Evolutionary conservation across 2,888 invertebrate species (phyloP).

Genomic region (Chironomus tentans): DNA sequence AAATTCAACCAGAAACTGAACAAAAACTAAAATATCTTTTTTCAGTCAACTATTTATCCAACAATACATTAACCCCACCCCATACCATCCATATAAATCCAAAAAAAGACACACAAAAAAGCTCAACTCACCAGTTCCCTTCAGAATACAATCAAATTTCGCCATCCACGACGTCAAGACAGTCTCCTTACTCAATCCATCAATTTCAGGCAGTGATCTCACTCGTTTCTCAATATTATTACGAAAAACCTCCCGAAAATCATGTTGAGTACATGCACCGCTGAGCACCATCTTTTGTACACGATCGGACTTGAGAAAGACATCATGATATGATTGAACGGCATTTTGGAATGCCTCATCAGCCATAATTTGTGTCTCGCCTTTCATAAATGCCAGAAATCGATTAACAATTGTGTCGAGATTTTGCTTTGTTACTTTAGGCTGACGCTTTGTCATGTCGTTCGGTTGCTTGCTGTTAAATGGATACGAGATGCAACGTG

Average conservation of each 20-base stretch:
- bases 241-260: constrained; percentile 96
- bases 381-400: constrained; percentile 94
- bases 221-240: constrained; percentile 98
- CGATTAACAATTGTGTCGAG: constrained; percentile 86
- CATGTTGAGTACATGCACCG: constrained; percentile 96
- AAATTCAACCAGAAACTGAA: no score
- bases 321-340: constrained; percentile 90
- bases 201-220: constrained; percentile 96
- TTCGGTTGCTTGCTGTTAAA: constrained; percentile 99
- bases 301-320: constrained; percentile 94
- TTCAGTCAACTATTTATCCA: no score
- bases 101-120: no score
- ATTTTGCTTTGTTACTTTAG: constrained; percentile 94
- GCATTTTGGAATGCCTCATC: constrained; percentile 99
- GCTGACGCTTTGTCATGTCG: constrained; percentile 92
- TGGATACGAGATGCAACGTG: constrained; percentile 94
- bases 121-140: constrained; percentile 55
- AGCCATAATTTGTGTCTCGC: constrained; percentile 95
- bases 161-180: constrained; percentile 99
- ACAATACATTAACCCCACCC: no score
- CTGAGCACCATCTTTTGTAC: constrained; percentile 94
- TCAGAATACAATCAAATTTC: constrained; percentile 97
- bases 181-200: constrained; percentile 97
- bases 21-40: no score
- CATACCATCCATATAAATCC: no score